Evolutionary conservation across 2,888 invertebrate species (phyloP).

Genomic region (Ophraella communa): DNA sequence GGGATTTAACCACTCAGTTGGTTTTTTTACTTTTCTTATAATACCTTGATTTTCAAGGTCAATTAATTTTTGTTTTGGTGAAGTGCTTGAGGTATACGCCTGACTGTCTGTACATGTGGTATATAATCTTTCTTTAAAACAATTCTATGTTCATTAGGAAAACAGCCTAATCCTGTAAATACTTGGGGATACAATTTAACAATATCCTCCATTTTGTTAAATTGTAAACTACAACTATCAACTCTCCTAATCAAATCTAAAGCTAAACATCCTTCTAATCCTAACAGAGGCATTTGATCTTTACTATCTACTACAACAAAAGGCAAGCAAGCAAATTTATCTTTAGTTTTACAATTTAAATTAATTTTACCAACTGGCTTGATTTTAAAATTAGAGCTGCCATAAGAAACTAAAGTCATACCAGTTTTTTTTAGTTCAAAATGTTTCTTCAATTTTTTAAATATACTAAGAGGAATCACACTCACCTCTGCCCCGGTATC

Average conservation of each 20-base stretch:
- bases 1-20: too few relatives aligned
- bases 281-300: slow-evolving; percentile 24
- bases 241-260: slow-evolving; percentile 23
- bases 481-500: slow-evolving; percentile 14
- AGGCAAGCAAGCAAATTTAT: background rate
- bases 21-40: background rate
- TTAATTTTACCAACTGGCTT: slow-evolving; percentile 25
- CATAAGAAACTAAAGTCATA: slow-evolving; percentile 30
- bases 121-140: slow-evolving; percentile 27
- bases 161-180: slow-evolving; percentile 33
- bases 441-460: too few relatives aligned
- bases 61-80: background rate
- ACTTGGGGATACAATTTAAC: background rate
- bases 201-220: background rate
- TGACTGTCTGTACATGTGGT: background rate
- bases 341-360: slow-evolving; percentile 14
- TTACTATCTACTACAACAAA: slow-evolving; percentile 28
- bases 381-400: slow-evolving; percentile 27
- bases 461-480: slow-evolving; percentile 9
- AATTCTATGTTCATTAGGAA: slow-evolving; percentile 34
- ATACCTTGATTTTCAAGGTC: background rate
- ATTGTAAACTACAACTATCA: slow-evolving; percentile 9
- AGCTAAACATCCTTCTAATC: slow-evolving; percentile 17
- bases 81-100: background rate
- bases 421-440: slow-evolving; percentile 10